A percentile compares a stretch with the other conserved stretches of the same genome.
These are phyloP conservation scores for Papilio gigon DNA, from an alignment of 2,888 invertebrate species.

Conservation along the genomic window DNA sequence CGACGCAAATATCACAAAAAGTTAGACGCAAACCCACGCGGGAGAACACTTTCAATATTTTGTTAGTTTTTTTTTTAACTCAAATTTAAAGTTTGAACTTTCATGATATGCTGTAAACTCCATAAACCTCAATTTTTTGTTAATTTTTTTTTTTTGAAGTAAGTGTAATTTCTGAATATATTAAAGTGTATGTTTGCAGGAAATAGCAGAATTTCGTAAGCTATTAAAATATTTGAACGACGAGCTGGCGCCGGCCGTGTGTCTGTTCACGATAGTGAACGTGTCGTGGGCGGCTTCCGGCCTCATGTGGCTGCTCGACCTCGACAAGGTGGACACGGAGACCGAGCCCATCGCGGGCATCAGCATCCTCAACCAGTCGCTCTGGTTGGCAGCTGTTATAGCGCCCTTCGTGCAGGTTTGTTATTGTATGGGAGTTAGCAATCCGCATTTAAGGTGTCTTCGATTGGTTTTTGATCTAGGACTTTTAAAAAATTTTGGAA, in stretches of 20 bases:
- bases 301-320: slow-evolving; percentile 84
- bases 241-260: slow-evolving; percentile 88
- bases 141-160: too few species aligned
- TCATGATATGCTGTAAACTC: too few species aligned
- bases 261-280: slow-evolving; percentile 89
- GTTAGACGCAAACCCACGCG: too few species aligned
- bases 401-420: slow-evolving; percentile 88
- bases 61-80: too few species aligned
- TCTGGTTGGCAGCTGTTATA: slow-evolving; percentile 85
- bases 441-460: background rate
- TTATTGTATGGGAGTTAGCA: background rate
- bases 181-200: too few species aligned
- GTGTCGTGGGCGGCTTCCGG: slow-evolving; percentile 88
- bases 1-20: too few species aligned
- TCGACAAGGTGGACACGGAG: slow-evolving; percentile 82
- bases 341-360: slow-evolving; percentile 83
- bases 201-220: slow-evolving; percentile 90
- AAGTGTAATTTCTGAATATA: too few species aligned
- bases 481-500: too few species aligned
- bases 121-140: too few species aligned
- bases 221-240: slow-evolving; percentile 89
- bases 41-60: too few species aligned
- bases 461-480: too few species aligned
- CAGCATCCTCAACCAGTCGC: slow-evolving; percentile 81
- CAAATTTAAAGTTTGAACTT: too few species aligned